Percentiles rank a stretch among this genome's conserved stretches.
Evolutionary conservation across 2,113 vertebrate species (phyloP).

Genomic region (Halcyon senegalensis): DNA sequence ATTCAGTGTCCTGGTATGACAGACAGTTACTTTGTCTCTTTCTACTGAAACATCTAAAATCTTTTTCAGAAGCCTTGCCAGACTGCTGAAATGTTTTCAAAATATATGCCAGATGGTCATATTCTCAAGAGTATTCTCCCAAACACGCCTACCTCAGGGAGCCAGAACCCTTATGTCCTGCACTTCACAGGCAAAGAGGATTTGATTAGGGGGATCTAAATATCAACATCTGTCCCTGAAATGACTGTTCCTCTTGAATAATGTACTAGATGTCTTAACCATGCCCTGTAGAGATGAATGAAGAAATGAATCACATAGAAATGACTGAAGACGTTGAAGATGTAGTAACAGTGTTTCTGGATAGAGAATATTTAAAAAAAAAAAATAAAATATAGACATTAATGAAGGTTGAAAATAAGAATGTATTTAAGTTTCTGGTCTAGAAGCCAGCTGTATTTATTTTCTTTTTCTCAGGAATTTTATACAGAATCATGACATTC

Average conservation of each 20-base stretch:
- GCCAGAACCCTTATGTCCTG: not conserved
- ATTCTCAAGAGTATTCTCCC: not conserved
- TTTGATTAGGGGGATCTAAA: not conserved
- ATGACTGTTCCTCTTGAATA: not conserved
- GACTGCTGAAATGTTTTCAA: slow-evolving; percentile 7
- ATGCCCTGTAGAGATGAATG: not conserved
- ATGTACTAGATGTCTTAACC: not conserved
- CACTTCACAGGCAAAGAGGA: not conserved
- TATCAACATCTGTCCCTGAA: slow-evolving; percentile 32
- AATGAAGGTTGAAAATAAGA: not conserved
- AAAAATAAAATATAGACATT: not conserved
- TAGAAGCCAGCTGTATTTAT: rapidly evolving
- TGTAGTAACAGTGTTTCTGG: not conserved
- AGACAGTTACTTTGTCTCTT: not conserved
- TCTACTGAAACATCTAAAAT: not conserved
- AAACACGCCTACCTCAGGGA: not conserved
- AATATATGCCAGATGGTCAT: slow-evolving; percentile 13
- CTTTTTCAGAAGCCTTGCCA: not conserved
- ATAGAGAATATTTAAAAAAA: not conserved
- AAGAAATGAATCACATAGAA: not conserved
- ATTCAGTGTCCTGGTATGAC: not conserved
- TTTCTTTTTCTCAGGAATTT: not conserved
- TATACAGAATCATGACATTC: not conserved
- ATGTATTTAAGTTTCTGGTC: not conserved
- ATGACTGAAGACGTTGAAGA: not conserved